Conservation (phyloP, 2,888 invertebrate genomes). For the Acanthoscelides obtectus region DNA sequence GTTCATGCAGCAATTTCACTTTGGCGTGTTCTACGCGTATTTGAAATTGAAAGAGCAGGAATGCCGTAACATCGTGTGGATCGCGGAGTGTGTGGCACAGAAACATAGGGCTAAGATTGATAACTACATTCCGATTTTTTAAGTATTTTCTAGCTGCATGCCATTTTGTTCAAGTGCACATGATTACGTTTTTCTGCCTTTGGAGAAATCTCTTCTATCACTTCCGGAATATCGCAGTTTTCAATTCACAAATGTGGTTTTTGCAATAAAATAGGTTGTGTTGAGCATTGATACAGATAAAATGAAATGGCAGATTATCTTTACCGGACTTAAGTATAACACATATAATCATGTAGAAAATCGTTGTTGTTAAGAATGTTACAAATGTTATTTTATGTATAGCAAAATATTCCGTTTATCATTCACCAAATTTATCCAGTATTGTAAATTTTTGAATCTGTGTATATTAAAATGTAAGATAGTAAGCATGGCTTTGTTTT, state of each 20-base stretch:
- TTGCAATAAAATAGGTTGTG: too few species aligned
- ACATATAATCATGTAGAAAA: background rate
- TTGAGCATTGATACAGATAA: background rate
- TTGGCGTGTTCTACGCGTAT: slow-evolving; percentile 98
- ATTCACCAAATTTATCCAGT: background rate
- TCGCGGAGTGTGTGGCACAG: slow-evolving; percentile 98
- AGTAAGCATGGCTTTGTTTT: too few species aligned
- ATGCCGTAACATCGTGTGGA: slow-evolving; percentile 99
- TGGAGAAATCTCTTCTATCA: too few species aligned
- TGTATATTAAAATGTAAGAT: background rate
- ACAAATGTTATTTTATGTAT: background rate
- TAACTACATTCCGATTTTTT: slow-evolving; percentile 99
- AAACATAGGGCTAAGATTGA: slow-evolving; percentile 99
- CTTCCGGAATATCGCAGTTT: too few species aligned
- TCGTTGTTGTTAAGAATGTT: background rate
- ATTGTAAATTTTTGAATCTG: background rate
- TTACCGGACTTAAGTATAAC: background rate
- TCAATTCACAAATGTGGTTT: too few species aligned
- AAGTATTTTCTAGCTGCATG: slow-evolving; percentile 43
- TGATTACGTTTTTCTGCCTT: too few species aligned
- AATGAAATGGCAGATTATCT: background rate
- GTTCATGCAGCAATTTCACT: slow-evolving; percentile 99
- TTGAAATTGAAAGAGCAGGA: slow-evolving; percentile 99
- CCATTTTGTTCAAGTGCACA: background rate
- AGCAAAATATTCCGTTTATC: background rate